These are phyloP conservation scores for Drosophila robusta DNA, from an alignment of 2,888 invertebrate species.

Conservation along the genomic window DNA sequence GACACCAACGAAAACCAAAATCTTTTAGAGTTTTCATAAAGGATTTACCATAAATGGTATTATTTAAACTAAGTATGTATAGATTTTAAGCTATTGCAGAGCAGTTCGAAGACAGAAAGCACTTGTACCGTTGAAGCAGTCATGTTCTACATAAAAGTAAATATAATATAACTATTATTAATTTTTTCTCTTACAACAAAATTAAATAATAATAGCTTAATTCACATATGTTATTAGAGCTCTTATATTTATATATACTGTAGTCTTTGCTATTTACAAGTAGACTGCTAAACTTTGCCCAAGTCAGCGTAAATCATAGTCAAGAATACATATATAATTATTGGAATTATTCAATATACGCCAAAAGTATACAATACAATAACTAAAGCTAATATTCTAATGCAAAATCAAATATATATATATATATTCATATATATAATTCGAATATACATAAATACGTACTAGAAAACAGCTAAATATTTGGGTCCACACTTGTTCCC, in stretches of 20 bases:
- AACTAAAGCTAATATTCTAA: conserved; percentile 65
- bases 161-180: background rate
- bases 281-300: conserved; percentile 32
- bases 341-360: conserved; percentile 9
- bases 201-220: background rate
- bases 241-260: conserved; percentile 4
- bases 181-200: background rate
- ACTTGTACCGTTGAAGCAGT: conserved; percentile 71
- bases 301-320: conserved; percentile 25
- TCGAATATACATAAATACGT: conserved; percentile 9
- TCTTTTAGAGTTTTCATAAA: conserved; percentile 10
- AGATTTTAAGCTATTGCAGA: conserved; percentile 76
- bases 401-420: conserved; percentile 15
- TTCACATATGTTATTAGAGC: background rate
- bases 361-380: conserved; percentile 35
- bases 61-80: conserved; percentile 4
- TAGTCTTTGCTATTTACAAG: conserved; percentile 4
- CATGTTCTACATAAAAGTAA: background rate
- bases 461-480: conserved; percentile 56
- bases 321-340: conserved; percentile 3
- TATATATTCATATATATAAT: too few species aligned
- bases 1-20: conserved; percentile 62
- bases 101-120: conserved; percentile 63
- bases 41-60: background rate
- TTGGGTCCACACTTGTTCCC: conserved; percentile 61